These are phyloP conservation scores for Eupithecia dodoneata DNA, from an alignment of 2,888 invertebrate species.

Conservation along the genomic window DNA sequence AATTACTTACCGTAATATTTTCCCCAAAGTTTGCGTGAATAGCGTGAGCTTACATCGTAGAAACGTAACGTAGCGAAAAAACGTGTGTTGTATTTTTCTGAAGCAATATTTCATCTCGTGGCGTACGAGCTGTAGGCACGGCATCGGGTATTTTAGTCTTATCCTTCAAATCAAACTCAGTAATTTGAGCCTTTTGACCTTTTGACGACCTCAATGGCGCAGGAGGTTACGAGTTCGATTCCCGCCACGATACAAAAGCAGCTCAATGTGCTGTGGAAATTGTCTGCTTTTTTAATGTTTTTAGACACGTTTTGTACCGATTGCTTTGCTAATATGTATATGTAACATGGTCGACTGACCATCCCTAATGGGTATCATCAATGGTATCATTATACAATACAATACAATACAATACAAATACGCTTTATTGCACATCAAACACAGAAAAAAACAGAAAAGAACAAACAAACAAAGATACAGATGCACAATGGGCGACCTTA, in stretches of 20 bases:
- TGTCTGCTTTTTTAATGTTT: neutral
- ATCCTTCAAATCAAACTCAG: conserved; percentile 59
- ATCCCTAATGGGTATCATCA: no score
- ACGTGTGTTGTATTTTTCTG: conserved; percentile 63
- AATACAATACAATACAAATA: no score
- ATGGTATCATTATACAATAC: no score
- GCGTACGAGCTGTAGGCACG: conserved; percentile 59
- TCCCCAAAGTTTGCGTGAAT: conserved; percentile 50
- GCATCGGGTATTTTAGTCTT: conserved; percentile 61
- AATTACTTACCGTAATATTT: conserved; percentile 46
- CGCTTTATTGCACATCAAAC: no score
- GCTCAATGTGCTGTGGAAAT: neutral
- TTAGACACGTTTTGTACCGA: no score
- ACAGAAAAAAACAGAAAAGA: no score
- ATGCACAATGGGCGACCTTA: no score
- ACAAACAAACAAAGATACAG: no score
- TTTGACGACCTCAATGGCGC: neutral
- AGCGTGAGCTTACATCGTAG: conserved; percentile 56
- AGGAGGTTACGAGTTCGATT: neutral
- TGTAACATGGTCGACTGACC: no score
- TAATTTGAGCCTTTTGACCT: conserved; percentile 49
- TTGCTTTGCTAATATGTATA: no score
- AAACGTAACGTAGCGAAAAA: conserved; percentile 52
- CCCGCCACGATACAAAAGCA: neutral
- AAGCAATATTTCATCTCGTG: conserved; percentile 72